phyloP scores from a whole-genome alignment of 2,797 vertebrate species.

The Acomys russatus region DNA sequence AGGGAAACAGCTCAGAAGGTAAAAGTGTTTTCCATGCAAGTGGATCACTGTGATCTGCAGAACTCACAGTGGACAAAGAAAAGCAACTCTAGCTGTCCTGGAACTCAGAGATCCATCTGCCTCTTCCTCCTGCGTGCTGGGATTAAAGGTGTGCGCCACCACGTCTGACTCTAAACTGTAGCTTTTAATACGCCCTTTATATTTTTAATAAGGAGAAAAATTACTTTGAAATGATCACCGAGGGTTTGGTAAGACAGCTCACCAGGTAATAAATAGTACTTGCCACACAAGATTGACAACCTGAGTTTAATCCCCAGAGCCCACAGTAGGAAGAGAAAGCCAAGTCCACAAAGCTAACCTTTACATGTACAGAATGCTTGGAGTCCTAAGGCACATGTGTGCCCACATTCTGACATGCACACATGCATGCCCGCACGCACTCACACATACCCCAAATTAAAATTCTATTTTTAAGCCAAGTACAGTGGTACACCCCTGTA shows the following conservation, averaged over 20 bases:
- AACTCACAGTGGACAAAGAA: neutral
- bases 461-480: neutral
- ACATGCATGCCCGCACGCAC: neutral
- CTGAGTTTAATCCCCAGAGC: neutral
- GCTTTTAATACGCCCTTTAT: neutral
- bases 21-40: neutral
- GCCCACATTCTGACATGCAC: neutral
- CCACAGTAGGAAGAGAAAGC: too few relatives aligned
- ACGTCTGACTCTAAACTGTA: neutral
- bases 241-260: neutral
- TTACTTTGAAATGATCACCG: neutral
- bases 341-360: neutral
- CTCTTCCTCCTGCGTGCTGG: neutral
- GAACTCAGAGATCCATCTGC: neutral
- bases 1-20: neutral
- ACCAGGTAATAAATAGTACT: neutral
- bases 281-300: neutral
- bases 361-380: neutral
- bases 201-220: conserved; percentile 29
- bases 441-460: neutral
- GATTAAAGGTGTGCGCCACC: neutral
- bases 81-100: neutral
- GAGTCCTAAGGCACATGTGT: neutral
- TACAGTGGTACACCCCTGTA: too few relatives aligned
- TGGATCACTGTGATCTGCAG: neutral